Conservation (phyloP, 2,888 invertebrate genomes). For the Adelphocoris suturalis region DNA sequence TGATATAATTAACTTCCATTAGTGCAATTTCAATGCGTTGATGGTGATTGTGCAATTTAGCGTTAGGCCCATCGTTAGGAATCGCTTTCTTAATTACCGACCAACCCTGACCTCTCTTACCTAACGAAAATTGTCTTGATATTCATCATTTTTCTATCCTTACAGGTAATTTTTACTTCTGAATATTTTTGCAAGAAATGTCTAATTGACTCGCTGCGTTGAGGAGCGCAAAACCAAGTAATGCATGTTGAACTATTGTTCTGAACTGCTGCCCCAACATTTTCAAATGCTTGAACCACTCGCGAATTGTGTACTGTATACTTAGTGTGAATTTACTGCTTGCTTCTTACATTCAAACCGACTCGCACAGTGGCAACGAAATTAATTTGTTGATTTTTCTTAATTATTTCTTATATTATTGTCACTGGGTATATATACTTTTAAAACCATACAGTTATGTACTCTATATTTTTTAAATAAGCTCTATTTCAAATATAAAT, state of each 20-base stretch:
- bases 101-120: too few species aligned
- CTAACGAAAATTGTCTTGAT: neutral
- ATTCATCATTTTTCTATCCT: neutral
- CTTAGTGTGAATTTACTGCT: neutral
- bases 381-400: conserved; percentile 6
- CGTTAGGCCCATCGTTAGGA: too few species aligned
- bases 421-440: too few species aligned
- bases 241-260: neutral
- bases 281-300: conserved; percentile 8
- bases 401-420: neutral
- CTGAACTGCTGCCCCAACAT: neutral
- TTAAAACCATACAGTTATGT: neutral
- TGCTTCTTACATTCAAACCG: neutral
- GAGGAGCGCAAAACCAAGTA: neutral
- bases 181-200: neutral
- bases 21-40: neutral
- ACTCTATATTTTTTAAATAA: neutral
- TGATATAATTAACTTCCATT: neutral
- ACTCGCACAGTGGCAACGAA: neutral
- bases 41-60: too few species aligned
- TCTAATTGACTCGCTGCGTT: conserved; percentile 7
- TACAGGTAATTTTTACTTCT: conserved; percentile 1
- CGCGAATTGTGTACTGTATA: neutral
- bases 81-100: too few species aligned
- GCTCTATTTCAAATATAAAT: neutral